These are phyloP conservation scores for Microctenopoma stevenorrisi DNA, from an alignment of 2,797 vertebrate genomes.

Conservation along the genomic window DNA sequence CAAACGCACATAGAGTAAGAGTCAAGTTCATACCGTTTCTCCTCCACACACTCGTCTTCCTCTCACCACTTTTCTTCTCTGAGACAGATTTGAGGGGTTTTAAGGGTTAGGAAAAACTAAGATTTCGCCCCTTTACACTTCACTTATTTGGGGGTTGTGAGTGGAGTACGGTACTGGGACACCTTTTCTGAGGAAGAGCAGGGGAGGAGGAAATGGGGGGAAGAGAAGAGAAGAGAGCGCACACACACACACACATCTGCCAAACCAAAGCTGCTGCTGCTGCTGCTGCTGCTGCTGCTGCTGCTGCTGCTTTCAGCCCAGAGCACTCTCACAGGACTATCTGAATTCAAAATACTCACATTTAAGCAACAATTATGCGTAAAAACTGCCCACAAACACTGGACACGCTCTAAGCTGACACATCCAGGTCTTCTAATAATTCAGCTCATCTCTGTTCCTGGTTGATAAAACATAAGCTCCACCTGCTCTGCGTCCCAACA, in stretches of 20 bases:
- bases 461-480: constrained; percentile 53
- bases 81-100: constrained; percentile 30
- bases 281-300: constrained; percentile 19
- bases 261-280: constrained; percentile 44
- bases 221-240: constrained; percentile 51
- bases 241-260: constrained; percentile 24
- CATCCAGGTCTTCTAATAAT: constrained; percentile 38
- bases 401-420: constrained; percentile 10
- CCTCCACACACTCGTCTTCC: constrained; percentile 60
- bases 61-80: constrained; percentile 47
- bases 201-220: constrained; percentile 69
- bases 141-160: constrained; percentile 55
- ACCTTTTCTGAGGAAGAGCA: constrained; percentile 67
- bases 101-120: constrained; percentile 22
- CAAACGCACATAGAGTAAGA: constrained; percentile 60
- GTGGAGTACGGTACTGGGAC: constrained; percentile 53
- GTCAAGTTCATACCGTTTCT: constrained; percentile 72
- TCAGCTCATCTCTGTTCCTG: constrained; percentile 11
- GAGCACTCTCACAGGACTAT: constrained; percentile 23
- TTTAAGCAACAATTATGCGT: not conserved
- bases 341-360: constrained; percentile 15
- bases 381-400: not conserved
- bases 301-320: constrained; percentile 32
- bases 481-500: constrained; percentile 37
- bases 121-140: constrained; percentile 37